Conservation (phyloP, 2,888 invertebrate genomes). For the Acanthoscelides obtectus region DNA sequence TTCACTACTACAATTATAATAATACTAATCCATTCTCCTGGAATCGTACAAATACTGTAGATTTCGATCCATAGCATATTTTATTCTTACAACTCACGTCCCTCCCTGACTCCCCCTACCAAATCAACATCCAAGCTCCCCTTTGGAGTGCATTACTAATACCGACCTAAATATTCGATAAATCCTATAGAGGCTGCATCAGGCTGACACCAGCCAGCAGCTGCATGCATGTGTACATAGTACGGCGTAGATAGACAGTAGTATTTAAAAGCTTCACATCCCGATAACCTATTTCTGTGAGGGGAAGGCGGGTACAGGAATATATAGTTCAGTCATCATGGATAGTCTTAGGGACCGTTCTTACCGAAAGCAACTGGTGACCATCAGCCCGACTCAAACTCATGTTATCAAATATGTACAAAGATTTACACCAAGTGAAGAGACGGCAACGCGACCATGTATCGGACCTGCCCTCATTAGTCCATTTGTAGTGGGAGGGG, state of each 20-base stretch:
- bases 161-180: background rate
- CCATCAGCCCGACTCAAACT: too few relatives aligned
- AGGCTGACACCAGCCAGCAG: too few relatives aligned
- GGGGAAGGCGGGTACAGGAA: background rate
- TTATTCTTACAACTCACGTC: background rate
- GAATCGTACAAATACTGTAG: too few relatives aligned
- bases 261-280: background rate
- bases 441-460: too few relatives aligned
- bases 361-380: too few relatives aligned
- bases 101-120: background rate
- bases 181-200: background rate
- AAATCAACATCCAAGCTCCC: too few relatives aligned
- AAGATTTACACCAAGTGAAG: too few relatives aligned
- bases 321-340: background rate
- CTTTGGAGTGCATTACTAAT: background rate
- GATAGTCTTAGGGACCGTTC: background rate
- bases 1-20: too few relatives aligned
- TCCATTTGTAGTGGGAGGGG: too few relatives aligned
- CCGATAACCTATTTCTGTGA: background rate
- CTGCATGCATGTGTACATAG: background rate
- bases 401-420: too few relatives aligned
- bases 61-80: background rate
- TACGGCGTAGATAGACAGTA: background rate
- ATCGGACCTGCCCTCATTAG: too few relatives aligned
- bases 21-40: too few relatives aligned